phyloP scores from a whole-genome alignment of 2,797 vertebrate genomes.

The Dromococcyx pavoninus region DNA sequence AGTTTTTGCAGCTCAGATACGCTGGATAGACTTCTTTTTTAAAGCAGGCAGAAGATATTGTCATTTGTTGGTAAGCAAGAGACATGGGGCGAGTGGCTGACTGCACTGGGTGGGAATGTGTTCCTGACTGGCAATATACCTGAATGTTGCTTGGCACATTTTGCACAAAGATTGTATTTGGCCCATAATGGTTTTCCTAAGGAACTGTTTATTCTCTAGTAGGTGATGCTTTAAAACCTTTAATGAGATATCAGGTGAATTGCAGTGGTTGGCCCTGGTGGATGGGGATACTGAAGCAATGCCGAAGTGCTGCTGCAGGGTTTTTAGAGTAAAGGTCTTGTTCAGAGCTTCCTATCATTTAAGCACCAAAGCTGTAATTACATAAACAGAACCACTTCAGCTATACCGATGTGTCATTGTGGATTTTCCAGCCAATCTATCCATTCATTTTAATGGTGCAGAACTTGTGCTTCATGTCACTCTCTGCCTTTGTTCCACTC shows the following conservation, averaged over 20 bases:
- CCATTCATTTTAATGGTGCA: slow-evolving; percentile 77
- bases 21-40: background rate
- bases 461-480: slow-evolving; percentile 79
- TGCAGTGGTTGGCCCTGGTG: slow-evolving; percentile 69
- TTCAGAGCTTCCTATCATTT: slow-evolving; percentile 57
- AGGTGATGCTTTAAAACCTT: slow-evolving; percentile 43
- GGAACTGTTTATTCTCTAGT: slow-evolving; percentile 43
- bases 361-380: slow-evolving; percentile 78
- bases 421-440: slow-evolving; percentile 82
- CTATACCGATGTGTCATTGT: slow-evolving; percentile 79
- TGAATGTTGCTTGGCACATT: slow-evolving; percentile 15
- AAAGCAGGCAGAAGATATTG: slow-evolving; percentile 18
- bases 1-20: slow-evolving; percentile 20
- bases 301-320: slow-evolving; percentile 25
- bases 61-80: slow-evolving; percentile 26
- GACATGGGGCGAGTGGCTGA: background rate
- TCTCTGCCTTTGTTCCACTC: slow-evolving; percentile 84
- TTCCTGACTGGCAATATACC: background rate
- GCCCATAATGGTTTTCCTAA: slow-evolving; percentile 13
- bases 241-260: slow-evolving; percentile 68
- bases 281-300: slow-evolving; percentile 65
- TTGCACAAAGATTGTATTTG: slow-evolving; percentile 42
- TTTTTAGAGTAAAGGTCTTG: slow-evolving; percentile 56
- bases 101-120: background rate
- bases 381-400: slow-evolving; percentile 85